Evolutionary conservation across 2,113 vertebrate species (phyloP).

Genomic region (Phoenicopterus ruber): DNA sequence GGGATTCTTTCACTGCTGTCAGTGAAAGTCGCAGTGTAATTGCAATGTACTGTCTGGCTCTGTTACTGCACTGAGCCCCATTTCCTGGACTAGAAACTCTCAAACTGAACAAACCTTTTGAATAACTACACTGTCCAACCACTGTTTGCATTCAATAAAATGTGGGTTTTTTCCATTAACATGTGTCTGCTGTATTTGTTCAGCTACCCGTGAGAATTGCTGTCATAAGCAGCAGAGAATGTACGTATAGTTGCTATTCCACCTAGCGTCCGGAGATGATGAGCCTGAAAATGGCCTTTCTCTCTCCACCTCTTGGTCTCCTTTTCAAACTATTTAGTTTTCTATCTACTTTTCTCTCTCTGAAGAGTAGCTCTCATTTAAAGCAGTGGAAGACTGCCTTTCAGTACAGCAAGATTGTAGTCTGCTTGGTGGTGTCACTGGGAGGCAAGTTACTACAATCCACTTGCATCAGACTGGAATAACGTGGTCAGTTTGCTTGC

Average conservation of each 20-base stretch:
- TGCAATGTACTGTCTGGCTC: constrained; percentile 9
- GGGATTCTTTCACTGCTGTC: not conserved
- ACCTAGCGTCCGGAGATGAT: not conserved
- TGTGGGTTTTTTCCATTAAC: constrained; percentile 8
- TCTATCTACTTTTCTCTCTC: not conserved
- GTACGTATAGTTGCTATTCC: not conserved
- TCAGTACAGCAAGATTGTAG: not conserved
- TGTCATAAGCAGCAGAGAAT: not conserved
- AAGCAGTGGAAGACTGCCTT: not conserved
- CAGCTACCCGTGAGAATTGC: not conserved
- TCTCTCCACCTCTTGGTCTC: not conserved
- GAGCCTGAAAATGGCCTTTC: not conserved
- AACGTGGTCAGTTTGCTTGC: not conserved
- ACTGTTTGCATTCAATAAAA: constrained; percentile 67
- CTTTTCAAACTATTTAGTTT: not conserved
- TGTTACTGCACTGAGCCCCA: not conserved
- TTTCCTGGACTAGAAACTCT: constrained; percentile 8
- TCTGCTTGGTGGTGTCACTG: too few species aligned
- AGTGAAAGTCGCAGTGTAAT: not conserved
- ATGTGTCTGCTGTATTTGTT: not conserved
- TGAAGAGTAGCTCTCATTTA: not conserved
- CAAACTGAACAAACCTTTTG: not conserved
- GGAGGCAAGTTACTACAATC: not conserved
- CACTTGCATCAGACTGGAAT: not conserved
- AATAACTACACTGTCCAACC: constrained; percentile 14